These are phyloP conservation scores for Stercorarius parasiticus DNA, from an alignment of 2,113 vertebrate genomes.

Conservation along the genomic window DNA sequence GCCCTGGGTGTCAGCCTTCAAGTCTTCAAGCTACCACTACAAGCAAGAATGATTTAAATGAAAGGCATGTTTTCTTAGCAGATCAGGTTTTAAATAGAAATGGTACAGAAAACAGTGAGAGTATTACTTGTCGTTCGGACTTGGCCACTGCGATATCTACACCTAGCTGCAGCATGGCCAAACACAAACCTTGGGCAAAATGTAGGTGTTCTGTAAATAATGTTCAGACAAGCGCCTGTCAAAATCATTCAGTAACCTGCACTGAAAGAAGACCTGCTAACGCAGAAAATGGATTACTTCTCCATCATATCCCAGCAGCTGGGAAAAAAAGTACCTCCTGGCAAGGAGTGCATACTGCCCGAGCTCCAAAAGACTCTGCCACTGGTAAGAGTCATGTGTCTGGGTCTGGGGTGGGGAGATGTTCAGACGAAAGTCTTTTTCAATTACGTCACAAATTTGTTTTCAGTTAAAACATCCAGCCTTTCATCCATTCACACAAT, in stretches of 20 bases:
- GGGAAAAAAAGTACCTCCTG: slow-evolving; percentile 82
- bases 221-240: slow-evolving; percentile 2
- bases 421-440: background rate
- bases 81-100: slow-evolving; percentile 47
- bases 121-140: slow-evolving; percentile 17
- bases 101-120: slow-evolving; percentile 12
- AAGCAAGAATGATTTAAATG: background rate
- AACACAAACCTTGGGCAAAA: slow-evolving; percentile 58
- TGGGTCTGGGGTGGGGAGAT: background rate
- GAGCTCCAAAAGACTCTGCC: slow-evolving; percentile 65
- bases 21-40: slow-evolving; percentile 31
- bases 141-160: slow-evolving; percentile 30
- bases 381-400: slow-evolving; percentile 67
- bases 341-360: slow-evolving; percentile 69
- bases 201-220: slow-evolving; percentile 16
- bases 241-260: slow-evolving; percentile 21
- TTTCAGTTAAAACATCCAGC: slow-evolving; percentile 2
- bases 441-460: background rate
- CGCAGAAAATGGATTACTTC: slow-evolving; percentile 69
- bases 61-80: slow-evolving; percentile 22
- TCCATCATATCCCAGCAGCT: slow-evolving; percentile 77
- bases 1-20: slow-evolving; percentile 24
- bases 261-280: slow-evolving; percentile 37
- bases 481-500: background rate
- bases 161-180: slow-evolving; percentile 18